Percentiles rank a stretch among this genome's conserved stretches.
Conservation (phyloP, 2,113 vertebrate species). For the Percina caprodes region DNA sequence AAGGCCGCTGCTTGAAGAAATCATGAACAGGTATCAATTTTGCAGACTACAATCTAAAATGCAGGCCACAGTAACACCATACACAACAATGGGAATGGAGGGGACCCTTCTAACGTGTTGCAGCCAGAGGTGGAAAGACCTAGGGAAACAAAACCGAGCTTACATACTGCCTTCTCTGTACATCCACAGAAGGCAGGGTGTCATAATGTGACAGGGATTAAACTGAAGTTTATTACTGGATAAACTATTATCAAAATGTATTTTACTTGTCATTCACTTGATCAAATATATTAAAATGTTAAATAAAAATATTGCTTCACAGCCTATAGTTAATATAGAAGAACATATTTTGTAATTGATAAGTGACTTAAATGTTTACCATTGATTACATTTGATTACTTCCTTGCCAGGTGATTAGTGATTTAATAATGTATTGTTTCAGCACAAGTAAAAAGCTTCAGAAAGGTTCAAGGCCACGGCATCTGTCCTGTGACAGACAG, state of each 20-base stretch:
- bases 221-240: background rate
- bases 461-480: constrained; percentile 4
- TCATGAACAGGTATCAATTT: background rate
- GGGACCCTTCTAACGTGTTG: background rate
- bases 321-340: too few relatives aligned
- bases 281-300: background rate
- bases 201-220: background rate
- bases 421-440: background rate
- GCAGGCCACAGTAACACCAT: background rate
- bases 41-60: background rate
- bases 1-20: background rate
- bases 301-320: background rate
- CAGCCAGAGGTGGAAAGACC: background rate
- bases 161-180: background rate
- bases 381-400: background rate
- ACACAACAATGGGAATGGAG: background rate
- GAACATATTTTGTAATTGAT: background rate
- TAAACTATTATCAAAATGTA: background rate
- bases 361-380: background rate
- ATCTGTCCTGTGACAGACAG: background rate
- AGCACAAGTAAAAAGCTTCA: background rate
- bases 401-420: background rate
- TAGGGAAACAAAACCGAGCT: background rate
- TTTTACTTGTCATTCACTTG: background rate
- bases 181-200: background rate